A percentile compares a stretch with the other conserved stretches of the same genome.
Evolutionary conservation across 2,113 vertebrate genomes (phyloP).

Genomic region (Synodontis membranacea): DNA sequence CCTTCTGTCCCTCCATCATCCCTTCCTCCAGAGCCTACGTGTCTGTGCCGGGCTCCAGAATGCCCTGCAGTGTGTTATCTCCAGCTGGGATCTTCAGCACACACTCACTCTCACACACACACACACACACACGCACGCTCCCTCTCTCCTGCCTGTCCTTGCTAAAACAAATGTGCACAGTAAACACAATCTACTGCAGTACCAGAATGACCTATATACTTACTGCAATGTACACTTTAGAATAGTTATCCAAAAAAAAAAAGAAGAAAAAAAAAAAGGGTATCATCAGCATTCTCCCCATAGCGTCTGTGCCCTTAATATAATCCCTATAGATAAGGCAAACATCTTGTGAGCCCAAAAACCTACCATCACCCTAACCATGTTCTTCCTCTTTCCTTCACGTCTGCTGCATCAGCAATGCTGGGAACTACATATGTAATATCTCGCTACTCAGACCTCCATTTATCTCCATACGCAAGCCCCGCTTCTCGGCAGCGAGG

Average conservation of each 20-base stretch:
- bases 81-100: slow-evolving; percentile 30
- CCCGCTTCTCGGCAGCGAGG: slow-evolving; percentile 16
- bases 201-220: slow-evolving; percentile 27
- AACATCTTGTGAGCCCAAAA: background rate
- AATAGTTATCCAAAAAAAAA: background rate
- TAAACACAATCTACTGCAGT: slow-evolving; percentile 36
- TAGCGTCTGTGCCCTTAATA: background rate
- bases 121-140: background rate
- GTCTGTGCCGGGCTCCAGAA: slow-evolving; percentile 32
- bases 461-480: slow-evolving; percentile 18
- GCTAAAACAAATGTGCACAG: slow-evolving; percentile 15
- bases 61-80: slow-evolving; percentile 41
- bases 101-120: background rate
- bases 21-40: slow-evolving; percentile 11
- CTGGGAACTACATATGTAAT: slow-evolving; percentile 35
- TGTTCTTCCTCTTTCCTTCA: background rate
- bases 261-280: background rate
- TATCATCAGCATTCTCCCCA: background rate
- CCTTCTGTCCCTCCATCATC: slow-evolving; percentile 26
- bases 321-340: background rate
- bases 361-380: background rate
- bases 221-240: background rate
- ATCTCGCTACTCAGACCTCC: slow-evolving; percentile 21
- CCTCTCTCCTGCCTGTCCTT: background rate
- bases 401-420: slow-evolving; percentile 4